These are phyloP conservation scores for Metellina segmentata DNA, from an alignment of 2,888 invertebrate genomes.

Conservation along the genomic window DNA sequence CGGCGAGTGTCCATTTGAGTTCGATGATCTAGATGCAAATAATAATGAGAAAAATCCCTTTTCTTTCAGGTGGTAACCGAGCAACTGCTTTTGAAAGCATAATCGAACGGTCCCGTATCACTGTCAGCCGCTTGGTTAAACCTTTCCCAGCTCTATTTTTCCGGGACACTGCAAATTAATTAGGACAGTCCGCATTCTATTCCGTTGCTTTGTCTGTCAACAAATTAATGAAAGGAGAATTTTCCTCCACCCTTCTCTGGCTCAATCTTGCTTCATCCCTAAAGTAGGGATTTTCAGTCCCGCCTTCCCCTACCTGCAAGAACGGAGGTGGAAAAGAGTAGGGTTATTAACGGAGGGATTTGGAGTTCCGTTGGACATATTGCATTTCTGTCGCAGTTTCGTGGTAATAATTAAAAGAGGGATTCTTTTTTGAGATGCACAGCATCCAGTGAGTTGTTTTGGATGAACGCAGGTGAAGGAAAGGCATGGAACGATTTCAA, in stretches of 20 bases:
- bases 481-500: no score
- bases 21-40: constrained; percentile 17
- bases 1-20: background rate
- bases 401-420: no score
- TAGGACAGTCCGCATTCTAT: constrained; percentile 47
- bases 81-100: constrained; percentile 19
- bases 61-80: background rate
- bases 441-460: no score
- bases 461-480: no score
- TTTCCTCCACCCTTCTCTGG: background rate
- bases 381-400: background rate
- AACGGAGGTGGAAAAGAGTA: no score
- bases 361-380: constrained; percentile 3
- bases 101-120: constrained; percentile 30
- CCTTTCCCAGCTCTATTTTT: constrained; percentile 43
- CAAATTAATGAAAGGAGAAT: constrained; percentile 48
- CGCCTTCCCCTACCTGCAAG: no score
- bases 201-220: constrained; percentile 59
- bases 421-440: no score
- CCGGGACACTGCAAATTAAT: constrained; percentile 63
- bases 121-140: constrained; percentile 47
- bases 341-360: constrained; percentile 31
- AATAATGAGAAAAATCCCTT: constrained; percentile 16
- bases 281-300: constrained; percentile 40
- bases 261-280: constrained; percentile 15